Evolutionary conservation across 2,797 vertebrate species (phyloP), one percentile per base, ranked within the genome.

Genomic region (Platalea minor): DNA sequence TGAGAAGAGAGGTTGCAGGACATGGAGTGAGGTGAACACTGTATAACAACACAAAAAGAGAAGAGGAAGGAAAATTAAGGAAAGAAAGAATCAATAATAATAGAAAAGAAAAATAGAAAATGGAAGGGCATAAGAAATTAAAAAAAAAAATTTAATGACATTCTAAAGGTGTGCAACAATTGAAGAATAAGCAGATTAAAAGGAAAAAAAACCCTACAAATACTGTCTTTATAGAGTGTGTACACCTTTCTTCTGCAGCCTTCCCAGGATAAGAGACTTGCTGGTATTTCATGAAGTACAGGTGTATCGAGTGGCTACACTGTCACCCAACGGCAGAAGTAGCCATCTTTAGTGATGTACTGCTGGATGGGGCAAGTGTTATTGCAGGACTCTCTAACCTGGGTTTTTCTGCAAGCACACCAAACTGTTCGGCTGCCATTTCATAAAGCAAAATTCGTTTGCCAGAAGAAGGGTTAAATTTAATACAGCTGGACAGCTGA

Each of bases 381-480:
- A 94, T 82, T 41, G 11, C 78, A 97, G 73, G 64, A 74, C 54
- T 45, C 61, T 97, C 83, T 85, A 95, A 97, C 74, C 37, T 77
- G 79, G 26, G 57, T 73, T 96, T 92, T 83, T 93, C 93, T 93
- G 83, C 86, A 93, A 85, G 77, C 31, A 17, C 93, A 97, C 89
- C 95, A 95, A 96, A 95, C 70, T 43, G 4, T 88, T 92, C 11
- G 37, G 63, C 67, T 97, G 77, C 60, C 68, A 96, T 96, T 97
- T 97, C 97, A 97, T 95, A 97, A 97, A 97, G 96, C 60, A 93
- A 95, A 97, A 97, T 92, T 95, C 89, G 84, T 97, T 97, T 98
- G 97, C 97, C 91, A 97, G 96, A 83, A 97, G 97, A 97, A 96
- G 98, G 98, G 98, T 99, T 99, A 99, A 98, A 97, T 97, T 97